Conservation (phyloP, 1,140 invertebrate species). For the Ladona fulva region DNA sequence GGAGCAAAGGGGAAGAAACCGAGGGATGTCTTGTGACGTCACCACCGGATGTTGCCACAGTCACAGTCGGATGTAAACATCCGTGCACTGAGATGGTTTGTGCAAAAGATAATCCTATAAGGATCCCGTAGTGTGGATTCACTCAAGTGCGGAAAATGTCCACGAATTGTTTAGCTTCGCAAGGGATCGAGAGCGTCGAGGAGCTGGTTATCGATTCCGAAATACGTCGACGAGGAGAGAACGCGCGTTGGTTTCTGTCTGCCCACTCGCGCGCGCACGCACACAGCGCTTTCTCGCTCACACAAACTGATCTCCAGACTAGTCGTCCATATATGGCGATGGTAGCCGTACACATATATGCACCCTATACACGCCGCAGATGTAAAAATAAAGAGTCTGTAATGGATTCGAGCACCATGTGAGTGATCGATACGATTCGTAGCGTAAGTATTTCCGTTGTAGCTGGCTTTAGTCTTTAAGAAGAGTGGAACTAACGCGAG, state of each 20-base stretch:
- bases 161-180: background rate
- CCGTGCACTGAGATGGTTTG: background rate
- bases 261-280: slow-evolving; percentile 1
- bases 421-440: too few relatives aligned
- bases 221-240: background rate
- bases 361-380: background rate
- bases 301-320: slow-evolving; percentile 4
- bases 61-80: background rate
- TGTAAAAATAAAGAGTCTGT: background rate
- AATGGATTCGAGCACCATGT: background rate
- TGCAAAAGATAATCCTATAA: background rate
- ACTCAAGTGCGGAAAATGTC: background rate
- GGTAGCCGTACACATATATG: background rate
- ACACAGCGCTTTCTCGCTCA: slow-evolving; percentile 6
- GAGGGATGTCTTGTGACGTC: slow-evolving; percentile 2
- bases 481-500: background rate
- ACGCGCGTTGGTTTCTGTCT: background rate
- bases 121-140: background rate
- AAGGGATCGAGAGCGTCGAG: background rate
- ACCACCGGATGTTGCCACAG: slow-evolving; percentile 6
- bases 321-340: background rate
- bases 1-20: slow-evolving; percentile 5
- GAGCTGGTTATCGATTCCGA: background rate
- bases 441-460: too few relatives aligned
- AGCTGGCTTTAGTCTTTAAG: background rate